Evolutionary conservation across 2,888 invertebrate species (phyloP).

Genomic region (Epirrita christyi): DNA sequence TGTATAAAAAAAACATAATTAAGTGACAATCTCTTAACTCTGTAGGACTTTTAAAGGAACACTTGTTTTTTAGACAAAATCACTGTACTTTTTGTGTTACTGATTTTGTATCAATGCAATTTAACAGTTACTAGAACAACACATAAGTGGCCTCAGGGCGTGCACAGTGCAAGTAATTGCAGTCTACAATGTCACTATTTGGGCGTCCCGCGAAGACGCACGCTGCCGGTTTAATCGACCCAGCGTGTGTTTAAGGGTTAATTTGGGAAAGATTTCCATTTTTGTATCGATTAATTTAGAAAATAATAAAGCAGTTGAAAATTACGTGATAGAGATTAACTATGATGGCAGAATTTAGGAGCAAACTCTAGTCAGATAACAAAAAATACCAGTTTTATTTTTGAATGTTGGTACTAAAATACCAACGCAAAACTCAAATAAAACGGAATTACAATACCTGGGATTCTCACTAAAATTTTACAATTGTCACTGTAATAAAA

Average conservation of each 20-base stretch:
- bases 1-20: no score
- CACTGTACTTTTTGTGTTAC: no score
- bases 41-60: no score
- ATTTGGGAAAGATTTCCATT: constrained; percentile 9
- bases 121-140: constrained; percentile 1
- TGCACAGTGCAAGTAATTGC: constrained; percentile 39
- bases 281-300: not conserved
- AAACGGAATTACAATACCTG: constrained; percentile 23
- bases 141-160: constrained; percentile 43
- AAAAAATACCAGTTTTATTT: no score
- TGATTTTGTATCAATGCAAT: not conserved
- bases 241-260: constrained; percentile 40
- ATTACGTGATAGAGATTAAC: not conserved
- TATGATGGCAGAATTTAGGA: no score
- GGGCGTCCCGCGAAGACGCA: constrained; percentile 29
- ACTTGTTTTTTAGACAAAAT: no score
- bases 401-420: constrained; percentile 9
- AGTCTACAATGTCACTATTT: constrained; percentile 42
- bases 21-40: no score
- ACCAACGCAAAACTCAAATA: constrained; percentile 12
- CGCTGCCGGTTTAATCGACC: constrained; percentile 34
- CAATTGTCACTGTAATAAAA: constrained; percentile 35
- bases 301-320: no score
- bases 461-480: constrained; percentile 34
- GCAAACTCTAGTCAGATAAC: no score